phyloP scores from a whole-genome alignment of 1,140 invertebrate genomes.

The Orchesella cincta region DNA sequence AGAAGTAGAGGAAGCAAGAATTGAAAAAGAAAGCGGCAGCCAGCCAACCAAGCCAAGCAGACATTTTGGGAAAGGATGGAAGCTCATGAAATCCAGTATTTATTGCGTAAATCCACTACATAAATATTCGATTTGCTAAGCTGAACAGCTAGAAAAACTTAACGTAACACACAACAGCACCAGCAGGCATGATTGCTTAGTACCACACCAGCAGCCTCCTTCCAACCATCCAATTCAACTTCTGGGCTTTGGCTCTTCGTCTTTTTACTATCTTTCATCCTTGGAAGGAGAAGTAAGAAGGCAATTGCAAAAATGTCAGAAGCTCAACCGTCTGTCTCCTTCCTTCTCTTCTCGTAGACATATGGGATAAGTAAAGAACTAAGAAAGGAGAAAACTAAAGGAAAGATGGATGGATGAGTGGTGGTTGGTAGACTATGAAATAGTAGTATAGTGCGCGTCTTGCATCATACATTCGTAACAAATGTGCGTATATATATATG shows the following conservation, averaged over 20 bases:
- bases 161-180: neutral
- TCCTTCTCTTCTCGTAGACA: neutral
- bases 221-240: neutral
- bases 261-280: neutral
- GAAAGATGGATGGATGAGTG: neutral
- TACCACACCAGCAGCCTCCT: neutral
- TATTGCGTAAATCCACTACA: slow-evolving; percentile 18
- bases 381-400: neutral
- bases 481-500: neutral
- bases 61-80: neutral
- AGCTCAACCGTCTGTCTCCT: slow-evolving; percentile 10
- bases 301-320: slow-evolving; percentile 21
- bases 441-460: neutral
- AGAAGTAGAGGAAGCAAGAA: too few relatives aligned
- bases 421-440: neutral
- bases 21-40: neutral
- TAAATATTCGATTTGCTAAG: slow-evolving; percentile 16
- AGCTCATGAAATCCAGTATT: slow-evolving; percentile 10
- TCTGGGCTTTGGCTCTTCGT: neutral
- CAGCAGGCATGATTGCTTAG: neutral
- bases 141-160: neutral
- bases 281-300: neutral
- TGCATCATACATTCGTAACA: too few relatives aligned
- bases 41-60: neutral
- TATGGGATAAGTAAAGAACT: neutral